phyloP scores from a whole-genome alignment of 2,888 invertebrate genomes.

The Cryptocephalus moraei region DNA sequence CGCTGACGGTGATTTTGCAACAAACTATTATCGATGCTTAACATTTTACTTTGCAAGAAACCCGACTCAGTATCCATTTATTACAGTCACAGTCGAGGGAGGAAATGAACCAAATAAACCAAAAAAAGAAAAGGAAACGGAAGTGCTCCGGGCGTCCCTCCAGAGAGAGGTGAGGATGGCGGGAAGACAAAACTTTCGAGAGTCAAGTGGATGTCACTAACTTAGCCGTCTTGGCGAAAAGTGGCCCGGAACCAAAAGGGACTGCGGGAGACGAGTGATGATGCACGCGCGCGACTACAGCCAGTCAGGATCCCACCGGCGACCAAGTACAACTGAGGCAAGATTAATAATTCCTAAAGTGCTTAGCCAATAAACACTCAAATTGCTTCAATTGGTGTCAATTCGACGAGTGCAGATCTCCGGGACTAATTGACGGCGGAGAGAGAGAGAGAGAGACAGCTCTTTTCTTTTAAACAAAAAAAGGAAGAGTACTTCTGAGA shows the following conservation, averaged over 20 bases:
- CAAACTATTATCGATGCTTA: conserved; percentile 62
- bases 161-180: conserved; percentile 12
- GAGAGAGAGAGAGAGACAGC: background rate
- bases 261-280: conserved; percentile 3
- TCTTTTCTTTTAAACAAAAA: too few relatives aligned
- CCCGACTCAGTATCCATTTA: conserved; percentile 39
- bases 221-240: conserved; percentile 34
- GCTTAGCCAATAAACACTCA: conserved; percentile 22
- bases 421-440: background rate
- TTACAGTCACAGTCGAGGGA: conserved; percentile 17
- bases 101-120: too few relatives aligned
- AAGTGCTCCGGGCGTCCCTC: conserved; percentile 11
- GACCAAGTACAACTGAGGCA: conserved; percentile 18
- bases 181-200: conserved; percentile 5
- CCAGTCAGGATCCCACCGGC: conserved; percentile 7
- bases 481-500: background rate
- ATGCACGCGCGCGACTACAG: background rate
- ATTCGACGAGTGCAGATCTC: conserved; percentile 21
- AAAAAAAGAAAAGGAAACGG: conserved; percentile 4
- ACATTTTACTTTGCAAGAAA: conserved; percentile 45
- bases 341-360: conserved; percentile 5
- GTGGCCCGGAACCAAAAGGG: conserved; percentile 1
- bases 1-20: conserved; percentile 73
- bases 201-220: conserved; percentile 4
- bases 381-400: conserved; percentile 32